These are phyloP conservation scores for Eufriesea mexicana DNA, from an alignment of 1,140 invertebrate genomes.

Conservation along the genomic window DNA sequence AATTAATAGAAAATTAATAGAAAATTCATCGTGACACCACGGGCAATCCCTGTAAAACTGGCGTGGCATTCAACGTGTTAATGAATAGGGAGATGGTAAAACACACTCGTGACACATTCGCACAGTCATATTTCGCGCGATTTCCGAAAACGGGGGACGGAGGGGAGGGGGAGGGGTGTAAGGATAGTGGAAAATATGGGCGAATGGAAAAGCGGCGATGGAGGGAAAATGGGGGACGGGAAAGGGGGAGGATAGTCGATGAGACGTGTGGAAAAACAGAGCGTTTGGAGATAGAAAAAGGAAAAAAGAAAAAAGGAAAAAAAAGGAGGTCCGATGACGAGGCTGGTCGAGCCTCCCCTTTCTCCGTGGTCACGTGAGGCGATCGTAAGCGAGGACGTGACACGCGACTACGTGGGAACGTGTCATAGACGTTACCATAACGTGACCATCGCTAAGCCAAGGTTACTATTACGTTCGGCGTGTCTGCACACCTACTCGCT, in stretches of 20 bases:
- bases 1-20: no score
- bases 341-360: constrained; percentile 36
- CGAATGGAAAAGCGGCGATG: no score
- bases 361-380: constrained; percentile 51
- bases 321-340: constrained; percentile 17
- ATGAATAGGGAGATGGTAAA: no score
- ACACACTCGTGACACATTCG: neutral
- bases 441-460: constrained; percentile 73
- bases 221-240: no score
- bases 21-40: no score
- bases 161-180: no score
- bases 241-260: neutral
- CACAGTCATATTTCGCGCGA: no score
- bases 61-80: no score
- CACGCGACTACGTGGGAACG: constrained; percentile 63
- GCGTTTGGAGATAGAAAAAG: constrained; percentile 29
- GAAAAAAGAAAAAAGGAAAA: no score
- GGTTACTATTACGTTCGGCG: constrained; percentile 79
- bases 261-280: neutral
- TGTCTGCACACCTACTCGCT: constrained; percentile 75
- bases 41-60: no score
- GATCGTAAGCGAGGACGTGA: constrained; percentile 63
- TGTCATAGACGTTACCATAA: constrained; percentile 73
- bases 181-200: no score
- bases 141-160: no score